phyloP scores from a whole-genome alignment of 2,888 invertebrate species.

The Caenorhabditis imperialis region DNA sequence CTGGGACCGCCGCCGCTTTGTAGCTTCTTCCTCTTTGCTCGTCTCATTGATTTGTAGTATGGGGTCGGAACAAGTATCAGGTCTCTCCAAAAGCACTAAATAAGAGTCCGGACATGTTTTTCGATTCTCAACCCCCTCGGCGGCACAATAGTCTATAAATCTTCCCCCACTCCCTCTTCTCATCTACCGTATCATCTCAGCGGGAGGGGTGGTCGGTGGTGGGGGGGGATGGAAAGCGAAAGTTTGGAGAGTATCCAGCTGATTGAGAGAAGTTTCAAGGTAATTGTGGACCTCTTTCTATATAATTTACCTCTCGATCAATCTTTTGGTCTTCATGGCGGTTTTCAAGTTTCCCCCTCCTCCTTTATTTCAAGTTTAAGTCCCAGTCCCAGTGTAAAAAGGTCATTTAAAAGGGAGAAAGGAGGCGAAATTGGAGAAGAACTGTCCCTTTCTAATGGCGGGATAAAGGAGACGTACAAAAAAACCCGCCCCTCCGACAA shows the following conservation, averaged over 20 bases:
- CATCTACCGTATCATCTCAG: conserved; percentile 40
- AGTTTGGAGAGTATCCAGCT: conserved; percentile 29
- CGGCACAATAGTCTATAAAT: conserved; percentile 50
- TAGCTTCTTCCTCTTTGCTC: conserved; percentile 13
- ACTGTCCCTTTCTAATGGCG: conserved; percentile 16
- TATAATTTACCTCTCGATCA: conserved; percentile 24
- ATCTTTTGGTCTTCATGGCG: conserved; percentile 24
- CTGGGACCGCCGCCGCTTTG: conserved; percentile 19
- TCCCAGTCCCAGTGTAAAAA: conserved; percentile 44
- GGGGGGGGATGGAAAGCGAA: conserved; percentile 7
- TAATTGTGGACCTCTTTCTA: conserved; percentile 1
- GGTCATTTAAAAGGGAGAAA: conserved; percentile 19
- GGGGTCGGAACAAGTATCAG: conserved; percentile 13
- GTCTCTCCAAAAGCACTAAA: conserved; percentile 28
- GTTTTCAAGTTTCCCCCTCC: conserved; percentile 30
- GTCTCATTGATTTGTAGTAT: too few relatives aligned
- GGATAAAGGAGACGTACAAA: conserved; percentile 9
- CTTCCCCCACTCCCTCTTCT: conserved; percentile 17
- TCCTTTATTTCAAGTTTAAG: conserved; percentile 32
- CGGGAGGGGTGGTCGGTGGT: background rate
- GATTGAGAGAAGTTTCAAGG: conserved; percentile 31
- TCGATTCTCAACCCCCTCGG: too few relatives aligned
- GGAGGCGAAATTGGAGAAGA: background rate
- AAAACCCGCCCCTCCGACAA: conserved; percentile 7
- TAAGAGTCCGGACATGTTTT: conserved; percentile 41